Percentiles rank a stretch among this genome's conserved stretches.
Evolutionary conservation across 2,888 invertebrate genomes (phyloP).

Genomic region (Noctua janthina): DNA sequence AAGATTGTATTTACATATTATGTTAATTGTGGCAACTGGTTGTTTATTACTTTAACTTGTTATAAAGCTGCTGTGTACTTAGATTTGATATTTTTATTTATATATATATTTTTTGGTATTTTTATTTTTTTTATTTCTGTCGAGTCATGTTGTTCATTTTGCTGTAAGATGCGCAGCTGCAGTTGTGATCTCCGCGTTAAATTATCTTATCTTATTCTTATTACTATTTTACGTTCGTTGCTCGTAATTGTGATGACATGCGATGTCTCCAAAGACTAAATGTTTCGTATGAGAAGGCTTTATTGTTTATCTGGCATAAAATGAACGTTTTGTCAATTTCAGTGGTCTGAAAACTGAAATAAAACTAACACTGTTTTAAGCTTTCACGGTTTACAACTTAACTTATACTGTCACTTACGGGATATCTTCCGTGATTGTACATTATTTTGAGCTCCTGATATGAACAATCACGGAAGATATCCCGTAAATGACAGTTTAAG

Average conservation of each 20-base stretch:
- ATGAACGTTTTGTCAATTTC: too few relatives aligned
- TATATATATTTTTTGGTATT: background rate
- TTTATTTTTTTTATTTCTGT: background rate
- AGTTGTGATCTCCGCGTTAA: too few relatives aligned
- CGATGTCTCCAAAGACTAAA: background rate
- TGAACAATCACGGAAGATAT: too few relatives aligned
- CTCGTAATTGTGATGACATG: background rate
- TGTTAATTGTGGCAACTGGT: slow-evolving; percentile 48
- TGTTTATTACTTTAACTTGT: slow-evolving; percentile 50
- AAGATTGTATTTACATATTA: slow-evolving; percentile 47
- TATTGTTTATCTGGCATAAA: background rate
- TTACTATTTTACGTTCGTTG: too few relatives aligned
- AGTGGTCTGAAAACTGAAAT: too few relatives aligned
- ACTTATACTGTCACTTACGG: too few relatives aligned
- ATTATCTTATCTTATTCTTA: too few relatives aligned
- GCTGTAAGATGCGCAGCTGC: background rate
- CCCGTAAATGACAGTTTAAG: too few relatives aligned
- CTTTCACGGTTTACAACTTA: too few relatives aligned
- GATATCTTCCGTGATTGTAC: too few relatives aligned
- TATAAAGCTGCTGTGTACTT: slow-evolving; percentile 35
- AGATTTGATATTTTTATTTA: background rate
- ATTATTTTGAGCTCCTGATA: too few relatives aligned
- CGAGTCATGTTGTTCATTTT: background rate
- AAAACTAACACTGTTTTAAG: too few relatives aligned
- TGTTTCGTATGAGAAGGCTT: background rate